phyloP scores from a whole-genome alignment of 1,140 invertebrate species.

The Vanessa atalanta region DNA sequence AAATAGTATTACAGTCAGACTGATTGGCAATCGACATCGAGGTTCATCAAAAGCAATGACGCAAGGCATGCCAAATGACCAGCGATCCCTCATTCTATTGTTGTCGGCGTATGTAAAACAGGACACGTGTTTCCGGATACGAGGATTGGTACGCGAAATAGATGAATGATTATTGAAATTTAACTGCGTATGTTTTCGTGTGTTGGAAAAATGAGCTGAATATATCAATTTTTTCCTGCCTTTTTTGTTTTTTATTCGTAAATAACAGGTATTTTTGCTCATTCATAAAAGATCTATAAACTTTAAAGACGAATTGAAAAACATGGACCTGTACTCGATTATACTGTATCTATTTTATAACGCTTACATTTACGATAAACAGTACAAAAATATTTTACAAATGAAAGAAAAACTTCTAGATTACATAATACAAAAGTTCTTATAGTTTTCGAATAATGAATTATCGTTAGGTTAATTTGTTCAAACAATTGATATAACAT shows the following conservation, averaged over 20 bases:
- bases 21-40: conserved; percentile 35
- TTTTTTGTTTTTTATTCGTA: not conserved
- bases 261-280: conserved; percentile 20
- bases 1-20: conserved; percentile 3
- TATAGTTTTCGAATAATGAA: too few relatives aligned
- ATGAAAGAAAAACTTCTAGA: not conserved
- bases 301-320: not conserved
- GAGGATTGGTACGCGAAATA: conserved; percentile 35
- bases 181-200: conserved; percentile 21
- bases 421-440: not conserved
- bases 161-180: conserved; percentile 21
- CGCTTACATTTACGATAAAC: not conserved
- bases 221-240: not conserved
- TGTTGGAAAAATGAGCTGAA: conserved; percentile 18
- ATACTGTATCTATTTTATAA: conserved; percentile 13
- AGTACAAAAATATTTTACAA: not conserved
- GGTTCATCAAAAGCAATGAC: conserved; percentile 40
- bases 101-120: conserved; percentile 58
- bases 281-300: conserved; percentile 23
- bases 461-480: too few relatives aligned
- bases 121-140: conserved; percentile 57
- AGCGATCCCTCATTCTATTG: conserved; percentile 46
- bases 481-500: too few relatives aligned
- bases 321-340: conserved; percentile 13
- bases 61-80: conserved; percentile 47